Percentiles rank a stretch among this genome's conserved stretches.
Conservation (phyloP, 2,888 invertebrate species). For the Drosophila merina region DNA sequence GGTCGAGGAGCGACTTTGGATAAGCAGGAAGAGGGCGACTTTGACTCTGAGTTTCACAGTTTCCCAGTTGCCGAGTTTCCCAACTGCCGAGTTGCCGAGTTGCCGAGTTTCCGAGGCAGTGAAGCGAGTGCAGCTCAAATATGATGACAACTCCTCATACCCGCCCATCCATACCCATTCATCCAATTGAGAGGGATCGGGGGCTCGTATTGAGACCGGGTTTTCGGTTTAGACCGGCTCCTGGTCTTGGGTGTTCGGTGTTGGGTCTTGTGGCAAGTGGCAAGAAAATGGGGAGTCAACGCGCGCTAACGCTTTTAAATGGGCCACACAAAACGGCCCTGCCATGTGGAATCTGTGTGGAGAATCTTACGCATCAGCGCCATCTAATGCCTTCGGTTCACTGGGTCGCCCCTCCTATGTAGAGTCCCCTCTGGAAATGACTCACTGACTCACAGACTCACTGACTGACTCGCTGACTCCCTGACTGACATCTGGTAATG, state of each 20-base stretch:
- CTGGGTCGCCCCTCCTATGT: slow-evolving; percentile 14
- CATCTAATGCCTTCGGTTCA: slow-evolving; percentile 46
- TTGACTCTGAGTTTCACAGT: background rate
- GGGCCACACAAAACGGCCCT: slow-evolving; percentile 45
- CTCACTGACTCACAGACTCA: slow-evolving; percentile 37
- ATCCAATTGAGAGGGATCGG: slow-evolving; percentile 12
- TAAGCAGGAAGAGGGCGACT: slow-evolving; percentile 52
- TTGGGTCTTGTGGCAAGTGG: background rate
- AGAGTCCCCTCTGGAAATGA: slow-evolving; percentile 11
- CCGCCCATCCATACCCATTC: slow-evolving; percentile 14
- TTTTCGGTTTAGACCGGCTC: background rate
- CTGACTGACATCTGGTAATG: slow-evolving; percentile 50
- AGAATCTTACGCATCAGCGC: slow-evolving; percentile 50
- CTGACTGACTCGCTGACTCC: slow-evolving; percentile 32
- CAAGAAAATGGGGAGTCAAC: slow-evolving; percentile 15
- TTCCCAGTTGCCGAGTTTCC: background rate
- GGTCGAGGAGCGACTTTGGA: slow-evolving; percentile 18
- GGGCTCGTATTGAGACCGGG: slow-evolving; percentile 11
- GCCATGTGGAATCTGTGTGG: slow-evolving; percentile 49
- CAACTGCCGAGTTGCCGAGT: background rate
- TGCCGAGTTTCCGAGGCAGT: slow-evolving; percentile 44
- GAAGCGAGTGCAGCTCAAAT: slow-evolving; percentile 65
- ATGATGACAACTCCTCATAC: slow-evolving; percentile 49
- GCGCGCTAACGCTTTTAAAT: slow-evolving; percentile 69
- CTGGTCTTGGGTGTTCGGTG: background rate